A percentile compares a stretch with the other conserved stretches of the same genome.
Conservation (phyloP, 2,113 vertebrate genomes). For the Ciconia boyciana region DNA sequence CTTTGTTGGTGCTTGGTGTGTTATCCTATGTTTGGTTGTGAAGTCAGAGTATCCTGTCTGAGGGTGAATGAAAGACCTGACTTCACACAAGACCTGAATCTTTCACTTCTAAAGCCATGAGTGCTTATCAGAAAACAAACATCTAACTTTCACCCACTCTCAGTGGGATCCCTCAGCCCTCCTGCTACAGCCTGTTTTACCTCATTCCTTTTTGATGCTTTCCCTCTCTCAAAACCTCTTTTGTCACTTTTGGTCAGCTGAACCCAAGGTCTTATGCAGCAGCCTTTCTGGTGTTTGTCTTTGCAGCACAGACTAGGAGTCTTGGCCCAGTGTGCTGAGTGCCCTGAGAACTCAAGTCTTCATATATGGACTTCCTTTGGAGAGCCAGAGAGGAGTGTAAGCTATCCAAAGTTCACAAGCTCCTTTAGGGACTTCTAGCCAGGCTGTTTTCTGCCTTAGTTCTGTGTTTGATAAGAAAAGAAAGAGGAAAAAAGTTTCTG, state of each 20-base stretch:
- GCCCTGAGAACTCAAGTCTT: not conserved
- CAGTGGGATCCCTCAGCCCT: not conserved
- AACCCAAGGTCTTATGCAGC: not conserved
- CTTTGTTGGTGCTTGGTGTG: not conserved
- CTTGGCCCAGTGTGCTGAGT: not conserved
- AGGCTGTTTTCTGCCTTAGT: not conserved
- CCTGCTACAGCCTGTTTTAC: not conserved
- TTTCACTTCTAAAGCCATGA: not conserved
- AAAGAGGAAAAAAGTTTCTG: not conserved
- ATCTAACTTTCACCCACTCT: not conserved
- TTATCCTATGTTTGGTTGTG: fast-evolving
- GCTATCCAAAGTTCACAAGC: not conserved
- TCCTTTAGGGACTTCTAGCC: not conserved
- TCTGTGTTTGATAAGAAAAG: not conserved
- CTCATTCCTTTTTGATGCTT: not conserved
- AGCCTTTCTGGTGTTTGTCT: not conserved
- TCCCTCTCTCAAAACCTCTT: not conserved
- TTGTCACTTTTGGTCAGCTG: not conserved
- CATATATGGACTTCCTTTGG: not conserved
- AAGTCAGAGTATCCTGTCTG: not conserved
- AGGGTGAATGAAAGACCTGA: not conserved
- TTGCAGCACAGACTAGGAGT: not conserved
- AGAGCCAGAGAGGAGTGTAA: not conserved
- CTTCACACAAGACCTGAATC: not conserved
- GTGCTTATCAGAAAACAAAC: not conserved